A percentile compares a stretch with the other conserved stretches of the same genome.
These are phyloP conservation scores for Rhingia rostrata DNA, from an alignment of 2,888 invertebrate genomes.

Conservation along the genomic window DNA sequence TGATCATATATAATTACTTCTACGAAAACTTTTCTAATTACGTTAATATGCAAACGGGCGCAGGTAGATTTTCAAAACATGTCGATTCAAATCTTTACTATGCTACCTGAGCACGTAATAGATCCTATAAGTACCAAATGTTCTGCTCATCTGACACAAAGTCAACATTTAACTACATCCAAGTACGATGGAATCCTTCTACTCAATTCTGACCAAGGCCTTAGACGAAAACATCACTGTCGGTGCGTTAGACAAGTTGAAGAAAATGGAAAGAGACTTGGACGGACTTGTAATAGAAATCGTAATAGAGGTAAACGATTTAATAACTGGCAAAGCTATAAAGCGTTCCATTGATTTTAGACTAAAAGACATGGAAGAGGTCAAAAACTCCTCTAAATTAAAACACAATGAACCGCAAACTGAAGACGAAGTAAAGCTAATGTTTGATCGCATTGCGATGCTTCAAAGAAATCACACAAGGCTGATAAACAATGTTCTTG, in stretches of 20 bases:
- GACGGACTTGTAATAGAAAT: conserved; percentile 11
- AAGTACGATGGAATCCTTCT: too few relatives aligned
- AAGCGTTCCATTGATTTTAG: neutral
- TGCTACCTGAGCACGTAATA: too few relatives aligned
- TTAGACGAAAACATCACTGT: too few relatives aligned
- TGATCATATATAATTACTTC: too few relatives aligned
- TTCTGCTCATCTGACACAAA: too few relatives aligned
- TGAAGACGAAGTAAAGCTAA: neutral
- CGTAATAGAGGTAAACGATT: conserved; percentile 12
- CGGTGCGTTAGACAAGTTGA: neutral
- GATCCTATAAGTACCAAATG: too few relatives aligned
- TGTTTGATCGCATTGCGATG: conserved; percentile 14
- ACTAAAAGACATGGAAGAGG: neutral
- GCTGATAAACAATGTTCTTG: neutral
- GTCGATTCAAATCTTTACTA: too few relatives aligned
- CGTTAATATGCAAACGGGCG: too few relatives aligned
- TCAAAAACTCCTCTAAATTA: neutral
- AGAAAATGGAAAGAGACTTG: conserved; percentile 13
- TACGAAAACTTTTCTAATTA: too few relatives aligned
- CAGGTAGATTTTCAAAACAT: too few relatives aligned
- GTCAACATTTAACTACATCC: too few relatives aligned
- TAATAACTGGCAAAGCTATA: neutral
- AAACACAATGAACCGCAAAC: neutral
- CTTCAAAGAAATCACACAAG: neutral
- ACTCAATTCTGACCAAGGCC: too few relatives aligned